These are phyloP conservation scores for Drepana arcuata DNA, from an alignment of 1,140 invertebrate genomes.

Conservation along the genomic window DNA sequence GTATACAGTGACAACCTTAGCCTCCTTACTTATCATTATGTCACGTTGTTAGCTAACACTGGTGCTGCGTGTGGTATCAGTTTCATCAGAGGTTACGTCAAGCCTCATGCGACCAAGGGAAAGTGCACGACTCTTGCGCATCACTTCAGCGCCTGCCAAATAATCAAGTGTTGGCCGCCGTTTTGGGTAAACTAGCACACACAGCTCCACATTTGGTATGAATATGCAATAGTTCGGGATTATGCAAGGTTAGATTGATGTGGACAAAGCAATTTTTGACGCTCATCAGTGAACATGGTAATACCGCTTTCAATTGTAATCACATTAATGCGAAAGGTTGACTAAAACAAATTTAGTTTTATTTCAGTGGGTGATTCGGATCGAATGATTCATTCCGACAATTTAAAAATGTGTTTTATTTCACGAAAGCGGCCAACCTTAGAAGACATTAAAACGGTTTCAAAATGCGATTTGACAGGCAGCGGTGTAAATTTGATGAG, in stretches of 20 bases:
- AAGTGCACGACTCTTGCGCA: slow-evolving; percentile 16
- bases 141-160: no score
- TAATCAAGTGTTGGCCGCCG: no score
- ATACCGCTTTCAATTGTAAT: not conserved
- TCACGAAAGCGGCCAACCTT: not conserved
- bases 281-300: no score
- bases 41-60: slow-evolving; percentile 34
- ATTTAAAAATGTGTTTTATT: not conserved
- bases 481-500: not conserved
- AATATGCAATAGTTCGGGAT: not conserved
- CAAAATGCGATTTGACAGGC: not conserved
- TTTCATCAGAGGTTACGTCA: slow-evolving; percentile 47
- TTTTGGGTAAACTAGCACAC: no score
- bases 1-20: slow-evolving; percentile 44
- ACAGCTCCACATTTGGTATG: slow-evolving; percentile 4
- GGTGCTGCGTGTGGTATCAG: slow-evolving; percentile 9
- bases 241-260: not conserved
- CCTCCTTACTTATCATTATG: slow-evolving; percentile 31
- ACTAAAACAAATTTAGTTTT: no score
- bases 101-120: slow-evolving; percentile 19
- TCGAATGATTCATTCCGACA: no score
- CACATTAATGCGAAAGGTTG: no score
- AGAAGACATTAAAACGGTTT: not conserved
- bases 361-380: no score
- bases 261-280: no score